phyloP scores from a whole-genome alignment of 1,140 invertebrate genomes.

The Rhopalosiphum maidis region DNA sequence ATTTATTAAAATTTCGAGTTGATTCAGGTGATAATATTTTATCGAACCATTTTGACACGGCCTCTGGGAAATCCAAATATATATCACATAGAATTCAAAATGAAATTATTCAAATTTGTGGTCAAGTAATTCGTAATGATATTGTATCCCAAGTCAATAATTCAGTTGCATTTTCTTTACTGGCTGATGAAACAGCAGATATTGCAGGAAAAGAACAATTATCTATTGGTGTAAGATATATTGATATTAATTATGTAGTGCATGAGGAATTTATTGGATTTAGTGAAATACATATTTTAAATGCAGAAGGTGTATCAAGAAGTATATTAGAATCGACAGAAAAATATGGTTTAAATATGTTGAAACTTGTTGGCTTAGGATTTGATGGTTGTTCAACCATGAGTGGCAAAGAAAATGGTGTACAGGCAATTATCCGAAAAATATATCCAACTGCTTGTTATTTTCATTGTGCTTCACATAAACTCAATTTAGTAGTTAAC shows the following conservation, averaged over 20 bases:
- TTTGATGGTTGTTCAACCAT: constrained; percentile 57
- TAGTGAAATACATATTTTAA: constrained; percentile 58
- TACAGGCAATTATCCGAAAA: constrained; percentile 23
- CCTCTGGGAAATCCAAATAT: constrained; percentile 60
- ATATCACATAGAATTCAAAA: constrained; percentile 61
- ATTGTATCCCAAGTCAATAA: constrained; percentile 60
- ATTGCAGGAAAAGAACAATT: constrained; percentile 62
- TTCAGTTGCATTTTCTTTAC: constrained; percentile 59
- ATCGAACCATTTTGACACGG: constrained; percentile 58
- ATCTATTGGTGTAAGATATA: constrained; percentile 61
- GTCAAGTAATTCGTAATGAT: constrained; percentile 59
- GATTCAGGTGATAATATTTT: constrained; percentile 59
- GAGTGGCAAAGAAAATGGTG: constrained; percentile 42
- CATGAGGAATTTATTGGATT: constrained; percentile 62
- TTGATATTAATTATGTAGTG: constrained; percentile 58
- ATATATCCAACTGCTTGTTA: constrained; percentile 26
- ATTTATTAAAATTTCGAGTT: constrained; percentile 59
- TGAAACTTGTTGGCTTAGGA: constrained; percentile 47
- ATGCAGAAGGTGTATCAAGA: not conserved
- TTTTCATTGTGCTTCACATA: constrained; percentile 56
- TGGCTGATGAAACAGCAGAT: constrained; percentile 61
- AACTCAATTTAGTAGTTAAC: constrained; percentile 14
- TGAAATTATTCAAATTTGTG: constrained; percentile 60
- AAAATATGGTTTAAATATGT: not conserved
- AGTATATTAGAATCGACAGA: not conserved